Evolutionary conservation across 2,888 invertebrate genomes (phyloP).

Genomic region (Pandemis cinnamomeana): DNA sequence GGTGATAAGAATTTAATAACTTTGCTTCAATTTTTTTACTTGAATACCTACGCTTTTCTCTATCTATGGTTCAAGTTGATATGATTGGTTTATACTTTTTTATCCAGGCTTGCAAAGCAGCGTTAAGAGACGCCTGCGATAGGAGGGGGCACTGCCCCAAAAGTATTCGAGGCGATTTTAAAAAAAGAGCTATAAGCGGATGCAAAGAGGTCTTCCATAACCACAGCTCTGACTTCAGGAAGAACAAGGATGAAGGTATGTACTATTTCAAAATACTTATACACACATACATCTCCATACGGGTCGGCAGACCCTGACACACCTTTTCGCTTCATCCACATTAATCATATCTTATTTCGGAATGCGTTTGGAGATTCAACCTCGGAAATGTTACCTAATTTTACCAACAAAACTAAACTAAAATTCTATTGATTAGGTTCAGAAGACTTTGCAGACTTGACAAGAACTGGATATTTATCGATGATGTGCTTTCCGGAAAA

Average conservation of each 20-base stretch:
- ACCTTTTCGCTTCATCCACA: no score
- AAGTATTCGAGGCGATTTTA: conserved; percentile 48
- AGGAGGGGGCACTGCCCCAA: conserved; percentile 48
- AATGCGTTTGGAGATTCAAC: no score
- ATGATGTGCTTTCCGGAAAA: not conserved
- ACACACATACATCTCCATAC: no score
- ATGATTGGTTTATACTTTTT: conserved; percentile 1
- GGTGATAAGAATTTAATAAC: conserved; percentile 35
- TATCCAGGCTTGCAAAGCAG: conserved; percentile 56
- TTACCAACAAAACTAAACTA: not conserved
- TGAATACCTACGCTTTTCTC: no score
- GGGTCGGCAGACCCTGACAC: no score
- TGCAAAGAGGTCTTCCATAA: conserved; percentile 48
- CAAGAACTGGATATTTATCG: not conserved
- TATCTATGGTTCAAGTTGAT: no score
- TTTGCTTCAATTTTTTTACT: no score
- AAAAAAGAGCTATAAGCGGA: conserved; percentile 46
- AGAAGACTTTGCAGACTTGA: not conserved
- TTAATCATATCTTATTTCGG: no score
- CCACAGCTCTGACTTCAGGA: not conserved
- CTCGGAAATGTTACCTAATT: not conserved
- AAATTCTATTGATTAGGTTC: not conserved
- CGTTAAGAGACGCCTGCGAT: conserved; percentile 48
- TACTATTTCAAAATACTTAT: not conserved
- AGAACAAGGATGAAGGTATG: not conserved